Evolutionary conservation across 2,797 vertebrate species (phyloP), one percentile per base, ranked within the genome.

Genomic region (Pangasius larnaudii): DNA sequence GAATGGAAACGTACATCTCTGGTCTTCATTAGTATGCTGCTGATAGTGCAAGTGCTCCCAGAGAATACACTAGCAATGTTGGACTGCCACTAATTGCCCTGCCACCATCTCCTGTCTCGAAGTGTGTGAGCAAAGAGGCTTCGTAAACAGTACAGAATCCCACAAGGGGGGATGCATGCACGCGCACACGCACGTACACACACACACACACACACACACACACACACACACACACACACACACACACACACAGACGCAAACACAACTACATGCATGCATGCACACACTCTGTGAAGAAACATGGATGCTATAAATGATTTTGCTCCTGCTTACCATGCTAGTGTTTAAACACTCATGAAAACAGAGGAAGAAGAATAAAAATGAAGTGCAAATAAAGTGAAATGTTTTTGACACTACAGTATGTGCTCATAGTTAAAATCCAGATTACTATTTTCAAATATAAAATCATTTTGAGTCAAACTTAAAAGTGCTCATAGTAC

Each of bases 61-160:
- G 87, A 88, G 90, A 88, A 88, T 83, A 87, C 33, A 33, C 72
- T 90, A 65, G 77, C 90, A 82, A 90, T 90, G 90, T 61, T 85
- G 92, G 92, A 93, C 90, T 86, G 82, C 84, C 87, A 88, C 86
- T 93, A 92, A 93, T 92, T 94, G 87, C 91, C 92, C 87, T 89
- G 90, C 91, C 91, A 91, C 89, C 59, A 78, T 85, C 88, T 87
- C 84, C 85, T 90, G 85, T 88, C 86, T 74, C 86, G 83, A 90
- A 86, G 75, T 91, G 90, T 77, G 65, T 86, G 88, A 91, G 92
- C 86, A 89, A 77, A 89, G 86, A 83, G 83, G 87, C 87, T 89
- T 90, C 86, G 75, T 86, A 87, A 87, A 88, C 84, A 71, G 90
- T 89, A 86, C 87, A 82, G 78, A 89, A 94, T 89, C 91, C 78